phyloP scores from a whole-genome alignment of 2,888 invertebrate genomes.

The Atrina japonica region DNA sequence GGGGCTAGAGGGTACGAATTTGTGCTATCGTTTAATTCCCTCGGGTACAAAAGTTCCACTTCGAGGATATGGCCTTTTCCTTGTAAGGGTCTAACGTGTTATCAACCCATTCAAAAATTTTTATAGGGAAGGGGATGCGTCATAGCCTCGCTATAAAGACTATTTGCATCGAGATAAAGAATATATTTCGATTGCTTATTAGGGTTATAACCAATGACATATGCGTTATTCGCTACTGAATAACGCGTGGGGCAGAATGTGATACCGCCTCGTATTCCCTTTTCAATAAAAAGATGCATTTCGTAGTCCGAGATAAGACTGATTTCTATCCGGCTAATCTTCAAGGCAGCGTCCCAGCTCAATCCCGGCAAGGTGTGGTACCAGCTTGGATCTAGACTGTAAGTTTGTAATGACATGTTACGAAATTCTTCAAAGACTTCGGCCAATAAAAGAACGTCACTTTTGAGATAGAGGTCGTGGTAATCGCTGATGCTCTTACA shows the following conservation, averaged over 20 bases:
- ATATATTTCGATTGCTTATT: too few relatives aligned
- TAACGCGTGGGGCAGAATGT: not conserved
- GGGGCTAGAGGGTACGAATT: not conserved
- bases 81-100: too few relatives aligned
- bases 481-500: slow-evolving; percentile 25
- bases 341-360: slow-evolving; percentile 71
- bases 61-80: not conserved
- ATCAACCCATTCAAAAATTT: too few relatives aligned
- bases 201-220: too few relatives aligned
- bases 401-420: slow-evolving; percentile 54
- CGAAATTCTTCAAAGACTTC: slow-evolving; percentile 76
- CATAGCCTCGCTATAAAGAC: not conserved
- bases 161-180: not conserved
- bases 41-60: not conserved
- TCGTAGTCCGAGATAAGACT: slow-evolving; percentile 66
- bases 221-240: too few relatives aligned
- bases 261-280: slow-evolving; percentile 18
- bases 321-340: slow-evolving; percentile 60
- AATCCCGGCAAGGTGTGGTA: slow-evolving; percentile 71
- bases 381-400: slow-evolving; percentile 63
- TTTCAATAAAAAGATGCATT: slow-evolving; percentile 52
- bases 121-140: too few relatives aligned
- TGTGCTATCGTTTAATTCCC: not conserved
- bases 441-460: slow-evolving; percentile 64
- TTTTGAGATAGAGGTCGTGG: slow-evolving; percentile 33